Conservation (phyloP, 1,140 invertebrate species). For the Pectinophora gossypiella region DNA sequence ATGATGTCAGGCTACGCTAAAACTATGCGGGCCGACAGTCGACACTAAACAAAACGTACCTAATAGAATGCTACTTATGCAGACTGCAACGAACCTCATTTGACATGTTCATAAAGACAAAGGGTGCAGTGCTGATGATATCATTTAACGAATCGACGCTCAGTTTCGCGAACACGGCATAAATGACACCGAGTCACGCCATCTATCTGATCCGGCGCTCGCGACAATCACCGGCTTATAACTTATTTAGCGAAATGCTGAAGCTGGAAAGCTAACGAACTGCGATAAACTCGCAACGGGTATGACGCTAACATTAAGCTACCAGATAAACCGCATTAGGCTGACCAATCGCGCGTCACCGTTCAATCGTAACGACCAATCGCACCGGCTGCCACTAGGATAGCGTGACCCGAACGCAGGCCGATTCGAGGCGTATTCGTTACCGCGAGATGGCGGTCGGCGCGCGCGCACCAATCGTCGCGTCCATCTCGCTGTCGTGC, state of each 20-base stretch:
- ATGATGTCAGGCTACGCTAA: not conserved
- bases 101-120: constrained; percentile 72
- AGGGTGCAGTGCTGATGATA: constrained; percentile 57
- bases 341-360: constrained; percentile 57
- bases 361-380: constrained; percentile 62
- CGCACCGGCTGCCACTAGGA: constrained; percentile 58
- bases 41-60: constrained; percentile 40
- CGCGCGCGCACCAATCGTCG: constrained; percentile 62
- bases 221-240: constrained; percentile 68
- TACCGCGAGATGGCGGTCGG: constrained; percentile 67
- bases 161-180: constrained; percentile 55
- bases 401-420: constrained; percentile 73
- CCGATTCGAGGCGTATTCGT: constrained; percentile 67
- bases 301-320: constrained; percentile 65
- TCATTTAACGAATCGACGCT: constrained; percentile 71
- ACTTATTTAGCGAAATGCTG: constrained; percentile 72
- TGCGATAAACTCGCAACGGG: constrained; percentile 57
- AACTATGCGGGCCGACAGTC: not conserved
- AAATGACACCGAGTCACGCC: constrained; percentile 73
- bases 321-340: constrained; percentile 53
- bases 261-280: constrained; percentile 64
- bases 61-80: constrained; percentile 33
- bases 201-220: constrained; percentile 65
- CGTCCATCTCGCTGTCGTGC: constrained; percentile 73
- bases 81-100: constrained; percentile 34